These are phyloP conservation scores for Sycophaga agraensis DNA, from an alignment of 1,140 invertebrate species.

Conservation along the genomic window DNA sequence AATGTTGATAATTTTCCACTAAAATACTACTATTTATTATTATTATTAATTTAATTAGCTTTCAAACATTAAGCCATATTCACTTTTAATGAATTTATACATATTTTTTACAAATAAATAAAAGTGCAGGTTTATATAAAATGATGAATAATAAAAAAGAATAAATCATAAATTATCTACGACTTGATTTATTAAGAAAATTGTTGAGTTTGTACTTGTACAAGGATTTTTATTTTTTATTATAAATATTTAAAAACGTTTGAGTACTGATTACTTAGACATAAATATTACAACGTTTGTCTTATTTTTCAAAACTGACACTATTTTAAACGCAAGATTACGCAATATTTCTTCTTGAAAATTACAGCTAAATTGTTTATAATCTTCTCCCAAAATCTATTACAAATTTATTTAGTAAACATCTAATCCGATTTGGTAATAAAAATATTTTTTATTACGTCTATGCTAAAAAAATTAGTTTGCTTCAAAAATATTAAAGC, in stretches of 20 bases:
- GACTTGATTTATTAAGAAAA: too few relatives aligned
- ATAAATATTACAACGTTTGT: slow-evolving; percentile 36
- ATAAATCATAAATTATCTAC: too few relatives aligned
- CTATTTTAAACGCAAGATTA: slow-evolving; percentile 27
- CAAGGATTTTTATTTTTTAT: slow-evolving; percentile 46
- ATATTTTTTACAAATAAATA: too few relatives aligned
- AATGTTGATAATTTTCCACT: too few relatives aligned
- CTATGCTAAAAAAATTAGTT: slow-evolving; percentile 10
- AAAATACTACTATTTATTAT: too few relatives aligned
- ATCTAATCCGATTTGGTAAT: slow-evolving; percentile 20
- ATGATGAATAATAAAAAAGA: too few relatives aligned
- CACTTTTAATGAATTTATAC: too few relatives aligned
- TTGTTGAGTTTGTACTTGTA: slow-evolving; percentile 2
- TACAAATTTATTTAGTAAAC: slow-evolving; percentile 8
- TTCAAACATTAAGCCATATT: too few relatives aligned
- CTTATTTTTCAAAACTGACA: slow-evolving; percentile 29
- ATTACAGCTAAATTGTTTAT: slow-evolving; percentile 12
- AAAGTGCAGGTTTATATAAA: too few relatives aligned
- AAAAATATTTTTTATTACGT: slow-evolving; percentile 1
- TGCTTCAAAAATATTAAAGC: background rate
- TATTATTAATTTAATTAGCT: too few relatives aligned
- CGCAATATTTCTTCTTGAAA: slow-evolving; percentile 14
- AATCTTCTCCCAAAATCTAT: slow-evolving; percentile 1
- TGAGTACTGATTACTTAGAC: slow-evolving; percentile 33
- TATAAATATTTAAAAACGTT: slow-evolving; percentile 54